Conservation (phyloP, 2,113 vertebrate genomes). For the Brachypteracias leptosomus region DNA sequence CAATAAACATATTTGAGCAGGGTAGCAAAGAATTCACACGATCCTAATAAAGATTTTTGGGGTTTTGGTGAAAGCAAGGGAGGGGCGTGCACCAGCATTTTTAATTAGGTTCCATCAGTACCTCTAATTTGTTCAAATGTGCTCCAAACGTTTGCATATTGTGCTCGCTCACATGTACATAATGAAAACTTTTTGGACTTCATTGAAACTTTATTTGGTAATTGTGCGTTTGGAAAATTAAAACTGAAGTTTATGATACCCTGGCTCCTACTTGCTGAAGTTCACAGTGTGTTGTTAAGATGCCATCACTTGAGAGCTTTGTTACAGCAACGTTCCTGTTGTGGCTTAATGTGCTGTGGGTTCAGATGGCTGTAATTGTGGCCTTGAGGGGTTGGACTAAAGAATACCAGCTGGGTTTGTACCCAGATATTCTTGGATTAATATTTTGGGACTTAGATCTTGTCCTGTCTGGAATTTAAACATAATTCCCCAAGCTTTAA, state of each 20-base stretch:
- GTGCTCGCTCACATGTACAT: neutral
- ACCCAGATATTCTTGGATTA: neutral
- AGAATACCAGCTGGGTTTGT: neutral
- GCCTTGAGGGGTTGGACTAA: neutral
- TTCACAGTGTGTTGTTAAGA: neutral
- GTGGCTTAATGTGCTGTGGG: neutral
- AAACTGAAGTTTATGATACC: neutral
- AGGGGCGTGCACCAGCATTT: neutral
- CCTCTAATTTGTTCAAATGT: neutral
- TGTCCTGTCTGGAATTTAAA: constrained; percentile 17
- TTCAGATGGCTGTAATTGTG: neutral
- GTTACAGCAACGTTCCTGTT: neutral
- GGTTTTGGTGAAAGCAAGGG: neutral
- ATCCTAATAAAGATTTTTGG: neutral
- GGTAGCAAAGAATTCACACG: neutral
- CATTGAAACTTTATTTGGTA: constrained; percentile 6
- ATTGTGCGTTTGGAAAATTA: neutral
- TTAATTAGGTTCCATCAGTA: neutral
- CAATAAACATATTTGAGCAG: neutral
- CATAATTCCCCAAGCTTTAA: neutral
- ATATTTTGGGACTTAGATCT: neutral
- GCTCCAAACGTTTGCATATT: neutral
- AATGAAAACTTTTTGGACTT: constrained; percentile 11
- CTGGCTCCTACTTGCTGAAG: neutral
- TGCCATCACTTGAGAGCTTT: neutral